Evolutionary conservation across 2,113 vertebrate genomes (phyloP).

Genomic region (Myanophis thanlyinensis): DNA sequence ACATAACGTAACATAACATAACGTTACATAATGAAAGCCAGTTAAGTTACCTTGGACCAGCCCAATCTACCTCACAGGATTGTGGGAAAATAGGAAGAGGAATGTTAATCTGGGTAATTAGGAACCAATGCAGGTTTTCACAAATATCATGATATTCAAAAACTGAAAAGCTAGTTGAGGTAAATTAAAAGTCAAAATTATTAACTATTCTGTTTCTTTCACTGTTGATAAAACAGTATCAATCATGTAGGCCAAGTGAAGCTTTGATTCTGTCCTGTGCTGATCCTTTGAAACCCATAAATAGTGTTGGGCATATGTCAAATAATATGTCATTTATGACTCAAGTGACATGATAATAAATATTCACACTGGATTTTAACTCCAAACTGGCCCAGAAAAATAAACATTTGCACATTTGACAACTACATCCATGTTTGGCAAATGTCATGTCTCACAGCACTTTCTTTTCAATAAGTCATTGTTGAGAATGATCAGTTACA

Average conservation of each 20-base stretch:
- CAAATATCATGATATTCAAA: neutral
- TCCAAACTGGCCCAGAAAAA: neutral
- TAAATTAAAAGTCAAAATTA: neutral
- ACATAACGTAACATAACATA: neutral
- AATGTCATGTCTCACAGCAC: neutral
- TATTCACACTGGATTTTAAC: neutral
- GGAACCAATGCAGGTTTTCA: neutral
- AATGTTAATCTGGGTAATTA: neutral
- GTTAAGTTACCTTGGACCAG: neutral
- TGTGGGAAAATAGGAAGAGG: neutral
- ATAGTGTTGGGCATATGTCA: neutral
- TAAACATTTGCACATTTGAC: conserved; percentile 4
- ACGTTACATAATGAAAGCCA: neutral
- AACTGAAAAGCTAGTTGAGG: neutral
- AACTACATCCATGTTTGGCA: neutral
- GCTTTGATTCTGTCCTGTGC: neutral
- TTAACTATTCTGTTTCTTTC: neutral
- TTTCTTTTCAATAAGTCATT: neutral
- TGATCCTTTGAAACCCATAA: neutral
- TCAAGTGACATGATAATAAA: neutral
- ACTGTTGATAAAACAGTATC: neutral
- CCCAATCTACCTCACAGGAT: neutral
- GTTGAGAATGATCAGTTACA: neutral
- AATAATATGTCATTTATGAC: neutral
- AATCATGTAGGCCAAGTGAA: neutral